phyloP scores from a whole-genome alignment of 2,797 vertebrate species.

The Sarcophilus harrisii region DNA sequence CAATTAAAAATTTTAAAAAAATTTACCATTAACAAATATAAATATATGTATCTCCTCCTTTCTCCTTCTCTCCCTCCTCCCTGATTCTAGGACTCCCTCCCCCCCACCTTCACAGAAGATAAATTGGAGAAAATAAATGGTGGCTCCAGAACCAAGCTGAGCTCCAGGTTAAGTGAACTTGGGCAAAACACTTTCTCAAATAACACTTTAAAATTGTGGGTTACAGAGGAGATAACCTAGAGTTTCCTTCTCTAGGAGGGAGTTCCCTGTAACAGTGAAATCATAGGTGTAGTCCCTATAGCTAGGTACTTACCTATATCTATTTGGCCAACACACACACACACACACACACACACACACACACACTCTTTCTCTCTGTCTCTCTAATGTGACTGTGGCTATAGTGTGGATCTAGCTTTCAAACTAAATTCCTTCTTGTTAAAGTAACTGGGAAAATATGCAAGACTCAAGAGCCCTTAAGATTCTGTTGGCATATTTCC shows the following conservation, averaged over 20 bases:
- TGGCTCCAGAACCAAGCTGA: background rate
- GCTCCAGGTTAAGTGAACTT: background rate
- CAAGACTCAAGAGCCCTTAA: slow-evolving; percentile 70
- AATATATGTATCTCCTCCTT: background rate
- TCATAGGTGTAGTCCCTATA: background rate
- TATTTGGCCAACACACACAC: background rate
- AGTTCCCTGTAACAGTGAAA: background rate
- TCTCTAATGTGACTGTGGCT: slow-evolving; percentile 43
- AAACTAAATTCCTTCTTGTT: slow-evolving; percentile 76
- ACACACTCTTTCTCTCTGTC: background rate
- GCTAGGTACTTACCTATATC: background rate
- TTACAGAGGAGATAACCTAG: background rate
- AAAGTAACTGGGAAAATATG: slow-evolving; percentile 79
- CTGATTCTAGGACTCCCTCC: too few relatives aligned
- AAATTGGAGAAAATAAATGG: background rate
- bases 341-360: too few relatives aligned
- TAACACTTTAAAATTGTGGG: background rate
- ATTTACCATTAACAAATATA: background rate
- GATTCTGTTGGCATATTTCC: slow-evolving; percentile 72
- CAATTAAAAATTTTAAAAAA: background rate
- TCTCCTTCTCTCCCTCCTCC: background rate
- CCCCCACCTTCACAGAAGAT: too few relatives aligned
- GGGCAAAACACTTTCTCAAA: background rate
- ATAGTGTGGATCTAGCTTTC: slow-evolving; percentile 54
- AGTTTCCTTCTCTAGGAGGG: background rate